Base-by-base conservation (phyloP, 2,888 invertebrate genomes). In the Apantesis nais region DNA sequence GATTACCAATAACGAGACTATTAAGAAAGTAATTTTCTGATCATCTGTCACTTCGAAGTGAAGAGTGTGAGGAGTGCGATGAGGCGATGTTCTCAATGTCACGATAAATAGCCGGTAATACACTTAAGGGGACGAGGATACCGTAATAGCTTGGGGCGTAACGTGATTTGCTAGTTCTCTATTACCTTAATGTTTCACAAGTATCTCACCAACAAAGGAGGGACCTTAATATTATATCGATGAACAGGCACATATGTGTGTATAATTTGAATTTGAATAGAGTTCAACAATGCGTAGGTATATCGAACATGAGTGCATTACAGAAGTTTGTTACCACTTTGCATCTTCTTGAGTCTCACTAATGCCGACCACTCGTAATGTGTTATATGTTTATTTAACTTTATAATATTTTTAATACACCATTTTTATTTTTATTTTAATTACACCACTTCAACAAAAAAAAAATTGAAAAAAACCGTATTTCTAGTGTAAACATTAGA, bases 101-200 rank as follows among this genome's bases (percentile, higher is more conserved):
- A 89, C 89, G 89, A 91, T 90, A 92, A 93, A 92, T 93, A 91
- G 91, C 90, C 86, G 74, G 89, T 93, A 93, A 92, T 92, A 91
- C 87, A 93, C 89, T 93, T 91, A 92, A 84, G 80, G 80, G 87
- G 87, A 88, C 90, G 86, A 88, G 85, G 86, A 87, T 82, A 73
- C 80, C 85, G 84, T 92, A 90, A 92, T 91, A 90, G 91, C 87
- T 80, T 70, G 83, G 88, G 89, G 88, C 86, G 90, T 93, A 93
- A 93, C 89, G 87, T 90, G 92, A 93, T 93, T 93, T 92, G 88
- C 89, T 86, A 87, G 87, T 88, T 86, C 89, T 87, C 90, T 90
- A 88, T 91, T 92, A 90, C 90, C 88, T 87, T 92, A 91, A 92
- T 91, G 89, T 86, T 86, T 85, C 85, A 83, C 90, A 91, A 92